Evolutionary conservation across 2,888 invertebrate genomes (phyloP).

Genomic region (Leptinotarsa rubiginosa): DNA sequence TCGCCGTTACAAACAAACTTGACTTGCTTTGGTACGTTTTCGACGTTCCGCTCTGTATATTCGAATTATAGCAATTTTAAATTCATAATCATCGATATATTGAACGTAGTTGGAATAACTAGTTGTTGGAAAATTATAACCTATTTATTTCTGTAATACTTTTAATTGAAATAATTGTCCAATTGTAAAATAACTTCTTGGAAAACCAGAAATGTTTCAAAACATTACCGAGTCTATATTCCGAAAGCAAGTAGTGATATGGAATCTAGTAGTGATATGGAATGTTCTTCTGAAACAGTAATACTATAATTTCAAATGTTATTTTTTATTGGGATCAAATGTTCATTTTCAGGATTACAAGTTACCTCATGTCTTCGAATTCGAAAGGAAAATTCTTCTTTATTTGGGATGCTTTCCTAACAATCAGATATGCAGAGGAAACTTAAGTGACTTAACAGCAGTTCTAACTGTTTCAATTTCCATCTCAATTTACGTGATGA

Average conservation of each 20-base stretch:
- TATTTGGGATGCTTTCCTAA: slow-evolving; percentile 12
- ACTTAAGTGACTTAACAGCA: neutral
- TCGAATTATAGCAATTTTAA: no score
- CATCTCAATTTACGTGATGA: neutral
- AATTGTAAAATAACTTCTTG: no score
- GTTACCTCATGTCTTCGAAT: neutral
- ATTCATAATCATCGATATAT: no score
- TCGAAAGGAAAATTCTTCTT: slow-evolving; percentile 7
- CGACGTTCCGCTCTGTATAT: no score
- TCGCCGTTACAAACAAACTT: no score
- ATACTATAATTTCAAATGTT: neutral
- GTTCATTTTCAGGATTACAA: slow-evolving; percentile 11
- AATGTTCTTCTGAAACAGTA: neutral
- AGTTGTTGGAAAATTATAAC: no score
- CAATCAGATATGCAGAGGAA: neutral
- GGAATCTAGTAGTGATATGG: neutral
- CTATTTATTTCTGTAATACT: no score
- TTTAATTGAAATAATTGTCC: no score
- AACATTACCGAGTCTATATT: no score
- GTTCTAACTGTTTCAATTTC: neutral
- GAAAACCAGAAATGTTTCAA: no score
- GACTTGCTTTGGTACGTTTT: no score
- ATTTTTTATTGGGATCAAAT: neutral
- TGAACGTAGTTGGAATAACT: no score
- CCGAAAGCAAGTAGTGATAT: neutral